Evolutionary conservation across 2,113 vertebrate genomes (phyloP), one percentile per base, ranked within the genome.

Genomic region (Tachysurus fulvidraco): DNA sequence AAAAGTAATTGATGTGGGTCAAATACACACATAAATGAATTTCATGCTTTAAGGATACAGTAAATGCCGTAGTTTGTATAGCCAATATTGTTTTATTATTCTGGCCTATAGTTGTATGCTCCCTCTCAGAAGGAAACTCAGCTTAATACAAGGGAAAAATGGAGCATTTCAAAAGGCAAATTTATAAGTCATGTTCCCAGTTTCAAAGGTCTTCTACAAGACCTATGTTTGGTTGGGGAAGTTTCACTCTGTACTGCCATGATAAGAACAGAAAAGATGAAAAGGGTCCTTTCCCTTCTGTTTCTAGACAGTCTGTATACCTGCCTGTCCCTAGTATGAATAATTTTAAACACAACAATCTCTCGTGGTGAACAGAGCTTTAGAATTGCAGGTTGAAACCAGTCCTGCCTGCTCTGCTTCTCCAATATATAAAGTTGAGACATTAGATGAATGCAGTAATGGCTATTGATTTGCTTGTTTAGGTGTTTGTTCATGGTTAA

Each of bases 381-480:
- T 91, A 87, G 90, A 87, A 90, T 88, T 80, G 86, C 86, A 88
- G 80, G 84, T 88, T 91, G 85, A 74, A 80, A 16, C 41, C 41
- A 88, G 83, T 76, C 84, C 85, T 89, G 83, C 87, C 91, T 89
- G 86, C 88, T 91, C 86, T 87, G 82, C 84, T 91, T 90, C 88
- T 77, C 83, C 88, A 88, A 91, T 92, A 83, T 91, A 92, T 90
- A 88, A 90, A 91, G 89, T 89, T 89, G 85, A 91, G 89, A 90
- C 41, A 85, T 94, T 92, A 91, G 90, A 91, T 60, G 85, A 90
- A 89, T 85, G 69, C 88, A 89, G 93, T 93, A 94, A 93, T 87
- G 79, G 89, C 89, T 93, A 94, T 93, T 90, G 93, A 94, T 94
- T 90, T 92, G 88, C 90, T 92, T 94, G 91, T 93, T 94, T 92